A percentile compares a stretch with the other conserved stretches of the same genome.
Evolutionary conservation across 2,113 vertebrate genomes (phyloP).

Genomic region (Microcebus ravelobensis): DNA sequence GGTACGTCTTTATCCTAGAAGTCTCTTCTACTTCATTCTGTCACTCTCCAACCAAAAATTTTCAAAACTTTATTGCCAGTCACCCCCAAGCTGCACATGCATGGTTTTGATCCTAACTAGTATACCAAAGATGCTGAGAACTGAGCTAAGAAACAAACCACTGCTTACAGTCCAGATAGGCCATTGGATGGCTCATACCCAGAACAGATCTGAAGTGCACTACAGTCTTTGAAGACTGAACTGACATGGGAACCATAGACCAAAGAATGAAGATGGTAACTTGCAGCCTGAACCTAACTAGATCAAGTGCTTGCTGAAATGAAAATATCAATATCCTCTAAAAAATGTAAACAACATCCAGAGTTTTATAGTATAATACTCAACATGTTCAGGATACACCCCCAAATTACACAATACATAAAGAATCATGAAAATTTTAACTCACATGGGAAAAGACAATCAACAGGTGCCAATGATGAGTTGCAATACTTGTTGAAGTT

Average conservation of each 20-base stretch:
- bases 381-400: neutral
- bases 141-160: neutral
- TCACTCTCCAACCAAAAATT: neutral
- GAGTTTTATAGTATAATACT: neutral
- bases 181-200: neutral
- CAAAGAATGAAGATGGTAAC: neutral
- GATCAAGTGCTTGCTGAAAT: neutral
- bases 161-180: neutral
- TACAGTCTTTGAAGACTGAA: neutral
- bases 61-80: neutral
- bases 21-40: neutral
- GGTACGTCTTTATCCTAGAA: neutral
- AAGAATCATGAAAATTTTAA: constrained; percentile 4
- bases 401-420: neutral
- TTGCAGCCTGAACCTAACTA: neutral
- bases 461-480: neutral
- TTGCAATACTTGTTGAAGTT: neutral
- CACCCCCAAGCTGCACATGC: neutral
- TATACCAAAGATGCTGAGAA: neutral
- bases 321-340: neutral
- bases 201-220: neutral
- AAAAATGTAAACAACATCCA: neutral
- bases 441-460: neutral
- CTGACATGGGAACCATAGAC: neutral
- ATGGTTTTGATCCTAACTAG: neutral